phyloP scores from a whole-genome alignment of 2,797 vertebrate species.

The Gallinago solitaria region DNA sequence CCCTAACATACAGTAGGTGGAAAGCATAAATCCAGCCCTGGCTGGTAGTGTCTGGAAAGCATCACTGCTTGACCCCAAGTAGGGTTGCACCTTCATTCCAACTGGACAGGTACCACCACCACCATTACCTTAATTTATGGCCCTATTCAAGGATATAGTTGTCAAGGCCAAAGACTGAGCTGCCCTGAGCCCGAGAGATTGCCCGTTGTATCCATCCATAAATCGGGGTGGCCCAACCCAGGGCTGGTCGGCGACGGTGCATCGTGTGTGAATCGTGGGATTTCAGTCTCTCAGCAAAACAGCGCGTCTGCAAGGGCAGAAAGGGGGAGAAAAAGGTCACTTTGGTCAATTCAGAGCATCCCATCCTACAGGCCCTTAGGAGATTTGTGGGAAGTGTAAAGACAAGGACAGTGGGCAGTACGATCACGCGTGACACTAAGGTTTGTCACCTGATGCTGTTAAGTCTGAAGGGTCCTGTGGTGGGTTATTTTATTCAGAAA shows the following conservation, averaged over 20 bases:
- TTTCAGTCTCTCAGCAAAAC: not conserved
- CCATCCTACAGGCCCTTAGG: accelerated
- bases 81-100: not conserved
- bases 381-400: not conserved
- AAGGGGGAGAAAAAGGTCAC: not conserved
- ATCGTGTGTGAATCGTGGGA: not conserved
- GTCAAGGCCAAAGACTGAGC: not conserved
- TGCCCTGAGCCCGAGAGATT: not conserved
- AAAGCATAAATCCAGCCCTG: not conserved
- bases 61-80: not conserved
- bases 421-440: accelerated
- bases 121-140: accelerated
- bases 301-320: accelerated
- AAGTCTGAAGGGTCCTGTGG: not conserved
- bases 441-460: not conserved
- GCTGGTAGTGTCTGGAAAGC: not conserved
- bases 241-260: not conserved
- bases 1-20: not conserved
- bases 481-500: not conserved
- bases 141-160: accelerated
- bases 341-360: accelerated
- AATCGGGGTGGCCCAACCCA: not conserved
- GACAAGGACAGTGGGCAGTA: not conserved
- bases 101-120: not conserved
- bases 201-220: not conserved